A percentile compares a stretch with the other conserved stretches of the same genome.
Evolutionary conservation across 1,140 invertebrate species (phyloP).

Genomic region (Araneus ventricosus): DNA sequence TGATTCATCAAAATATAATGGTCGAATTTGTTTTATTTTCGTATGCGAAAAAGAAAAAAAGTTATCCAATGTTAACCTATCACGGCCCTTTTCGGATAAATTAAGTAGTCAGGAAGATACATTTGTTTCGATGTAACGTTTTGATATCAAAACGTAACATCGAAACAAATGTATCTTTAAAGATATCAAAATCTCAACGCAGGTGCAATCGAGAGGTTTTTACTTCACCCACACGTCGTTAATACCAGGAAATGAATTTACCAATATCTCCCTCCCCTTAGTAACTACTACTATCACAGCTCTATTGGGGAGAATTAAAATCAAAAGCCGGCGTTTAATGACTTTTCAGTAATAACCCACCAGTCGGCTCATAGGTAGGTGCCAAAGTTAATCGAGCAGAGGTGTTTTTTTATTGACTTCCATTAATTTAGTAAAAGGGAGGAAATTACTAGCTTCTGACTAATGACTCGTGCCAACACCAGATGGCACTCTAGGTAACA

Average conservation of each 20-base stretch:
- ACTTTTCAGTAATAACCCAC: not conserved
- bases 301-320: slow-evolving; percentile 22
- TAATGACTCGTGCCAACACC: slow-evolving; percentile 66
- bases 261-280: not conserved
- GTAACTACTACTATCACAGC: not conserved
- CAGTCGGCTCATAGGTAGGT: slow-evolving; percentile 16
- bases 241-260: not conserved
- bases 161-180: too few relatives aligned
- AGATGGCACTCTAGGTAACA: slow-evolving; percentile 46
- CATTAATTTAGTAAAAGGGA: slow-evolving; percentile 56
- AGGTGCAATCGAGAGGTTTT: not conserved
- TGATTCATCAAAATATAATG: too few relatives aligned
- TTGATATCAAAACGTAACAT: too few relatives aligned
- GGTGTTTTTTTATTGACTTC: slow-evolving; percentile 71
- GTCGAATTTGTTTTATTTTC: too few relatives aligned
- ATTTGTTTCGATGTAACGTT: too few relatives aligned
- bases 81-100: too few relatives aligned
- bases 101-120: too few relatives aligned
- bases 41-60: too few relatives aligned
- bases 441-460: slow-evolving; percentile 48
- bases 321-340: not conserved
- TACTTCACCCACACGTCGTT: not conserved
- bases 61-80: too few relatives aligned
- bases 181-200: not conserved
- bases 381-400: slow-evolving; percentile 63